Evolutionary conservation across 2,797 vertebrate species (phyloP).

Genomic region (Coregonus ussuriensis): DNA sequence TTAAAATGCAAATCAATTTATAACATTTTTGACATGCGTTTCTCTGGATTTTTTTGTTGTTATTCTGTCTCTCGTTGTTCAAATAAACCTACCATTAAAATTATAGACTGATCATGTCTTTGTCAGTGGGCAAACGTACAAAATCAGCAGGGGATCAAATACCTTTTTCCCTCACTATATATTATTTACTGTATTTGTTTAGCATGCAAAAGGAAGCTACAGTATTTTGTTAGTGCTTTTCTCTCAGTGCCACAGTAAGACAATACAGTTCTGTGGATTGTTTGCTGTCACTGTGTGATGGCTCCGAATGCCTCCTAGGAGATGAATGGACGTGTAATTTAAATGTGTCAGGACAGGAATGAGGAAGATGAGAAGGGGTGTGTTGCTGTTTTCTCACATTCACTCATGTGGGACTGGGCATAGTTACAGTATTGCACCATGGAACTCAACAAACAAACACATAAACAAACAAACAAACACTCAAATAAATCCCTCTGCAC

Average conservation of each 20-base stretch:
- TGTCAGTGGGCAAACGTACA: too few relatives aligned
- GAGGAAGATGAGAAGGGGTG: constrained; percentile 41
- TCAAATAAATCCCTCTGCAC: constrained; percentile 38
- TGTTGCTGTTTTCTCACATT: constrained; percentile 17
- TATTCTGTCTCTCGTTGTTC: too few relatives aligned
- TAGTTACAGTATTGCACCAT: constrained; percentile 40
- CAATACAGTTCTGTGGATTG: constrained; percentile 9
- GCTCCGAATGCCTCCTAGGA: constrained; percentile 28
- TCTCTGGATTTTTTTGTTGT: too few relatives aligned
- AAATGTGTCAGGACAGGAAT: constrained; percentile 33
- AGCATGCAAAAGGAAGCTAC: constrained; percentile 17
- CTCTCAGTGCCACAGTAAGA: neutral
- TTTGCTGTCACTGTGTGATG: constrained; percentile 26
- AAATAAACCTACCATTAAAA: too few relatives aligned
- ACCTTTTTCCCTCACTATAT: too few relatives aligned
- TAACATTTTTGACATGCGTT: too few relatives aligned
- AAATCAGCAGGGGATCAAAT: too few relatives aligned
- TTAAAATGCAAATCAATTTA: too few relatives aligned
- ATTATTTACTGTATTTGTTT: constrained; percentile 11
- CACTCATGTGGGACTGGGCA: constrained; percentile 54
- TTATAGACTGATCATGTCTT: too few relatives aligned
- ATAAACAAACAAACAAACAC: constrained; percentile 44
- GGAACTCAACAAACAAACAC: constrained; percentile 58
- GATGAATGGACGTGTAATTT: constrained; percentile 27
- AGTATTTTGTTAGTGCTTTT: constrained; percentile 7